Percentiles rank a stretch among this genome's conserved stretches.
phyloP scores from a whole-genome alignment of 2,888 invertebrate species.

The Sialis fuliginosa region DNA sequence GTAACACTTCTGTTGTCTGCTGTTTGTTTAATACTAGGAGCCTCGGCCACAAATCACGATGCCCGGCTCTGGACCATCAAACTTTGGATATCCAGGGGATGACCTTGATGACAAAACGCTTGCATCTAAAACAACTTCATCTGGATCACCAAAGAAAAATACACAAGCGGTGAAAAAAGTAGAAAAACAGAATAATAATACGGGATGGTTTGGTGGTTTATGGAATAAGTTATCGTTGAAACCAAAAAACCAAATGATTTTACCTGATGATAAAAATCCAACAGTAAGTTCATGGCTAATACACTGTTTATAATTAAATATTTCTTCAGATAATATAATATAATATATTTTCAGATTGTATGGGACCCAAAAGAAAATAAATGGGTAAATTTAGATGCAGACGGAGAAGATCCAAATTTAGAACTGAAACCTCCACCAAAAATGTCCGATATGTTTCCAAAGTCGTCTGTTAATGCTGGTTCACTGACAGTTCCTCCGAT shows the following conservation, averaged over 20 bases:
- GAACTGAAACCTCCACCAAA: constrained; percentile 51
- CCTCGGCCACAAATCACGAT: constrained; percentile 34
- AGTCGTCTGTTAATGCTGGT: constrained; percentile 2
- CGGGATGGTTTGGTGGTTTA: constrained; percentile 74
- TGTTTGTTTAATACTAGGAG: constrained; percentile 8
- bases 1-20: constrained; percentile 4
- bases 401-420: constrained; percentile 33
- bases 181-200: constrained; percentile 12
- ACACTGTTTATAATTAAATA: neutral
- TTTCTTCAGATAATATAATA: neutral
- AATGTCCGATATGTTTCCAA: constrained; percentile 34
- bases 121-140: constrained; percentile 14
- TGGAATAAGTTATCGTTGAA: constrained; percentile 67
- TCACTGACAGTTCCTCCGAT: no score
- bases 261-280: constrained; percentile 89
- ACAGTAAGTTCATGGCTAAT: constrained; percentile 38
- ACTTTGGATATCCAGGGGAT: constrained; percentile 8
- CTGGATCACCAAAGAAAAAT: constrained; percentile 9
- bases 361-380: constrained; percentile 79
- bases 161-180: constrained; percentile 7
- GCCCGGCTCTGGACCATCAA: constrained; percentile 25
- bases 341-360: constrained; percentile 47
- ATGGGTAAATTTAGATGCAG: constrained; percentile 72
- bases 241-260: constrained; percentile 86
- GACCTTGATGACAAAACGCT: constrained; percentile 10